Percentiles rank a stretch among this genome's conserved stretches.
phyloP scores from a whole-genome alignment of 2,113 vertebrate genomes.

The Leucosticte australis region DNA sequence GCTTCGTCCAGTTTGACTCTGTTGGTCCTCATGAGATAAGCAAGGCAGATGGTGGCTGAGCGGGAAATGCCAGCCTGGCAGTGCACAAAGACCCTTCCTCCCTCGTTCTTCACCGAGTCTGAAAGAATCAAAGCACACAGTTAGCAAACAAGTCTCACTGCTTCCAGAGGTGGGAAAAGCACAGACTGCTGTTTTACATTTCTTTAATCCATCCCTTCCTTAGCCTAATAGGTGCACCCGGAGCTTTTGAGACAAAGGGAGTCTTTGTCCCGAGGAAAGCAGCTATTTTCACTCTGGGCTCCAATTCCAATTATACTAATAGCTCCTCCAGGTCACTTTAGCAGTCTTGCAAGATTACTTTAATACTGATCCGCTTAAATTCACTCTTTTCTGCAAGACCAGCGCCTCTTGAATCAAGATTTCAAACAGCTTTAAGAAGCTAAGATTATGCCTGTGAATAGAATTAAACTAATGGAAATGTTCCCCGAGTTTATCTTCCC shows the following conservation, averaged over 20 bases:
- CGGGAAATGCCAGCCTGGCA: constrained; percentile 98
- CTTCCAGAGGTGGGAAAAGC: not conserved
- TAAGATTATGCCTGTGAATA: not conserved
- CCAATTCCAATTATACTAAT: constrained; percentile 21
- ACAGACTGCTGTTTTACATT: not conserved
- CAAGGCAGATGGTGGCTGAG: constrained; percentile 96
- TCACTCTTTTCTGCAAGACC: not conserved
- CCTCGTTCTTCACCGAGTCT: constrained; percentile 93
- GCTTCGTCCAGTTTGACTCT: constrained; percentile 96
- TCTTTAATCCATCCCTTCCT: constrained; percentile 23
- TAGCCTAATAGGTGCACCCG: not conserved
- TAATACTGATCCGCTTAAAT: constrained; percentile 34
- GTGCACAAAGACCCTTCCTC: constrained; percentile 95
- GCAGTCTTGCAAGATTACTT: constrained; percentile 31
- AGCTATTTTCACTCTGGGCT: not conserved
- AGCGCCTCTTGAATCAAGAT: not conserved
- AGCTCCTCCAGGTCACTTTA: constrained; percentile 45
- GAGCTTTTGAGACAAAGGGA: constrained; percentile 27
- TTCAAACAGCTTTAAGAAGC: not conserved
- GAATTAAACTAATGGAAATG: not conserved
- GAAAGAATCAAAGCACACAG: constrained; percentile 42
- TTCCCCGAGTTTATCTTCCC: not conserved
- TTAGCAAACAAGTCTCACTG: constrained; percentile 39
- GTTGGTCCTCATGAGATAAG: constrained; percentile 98
- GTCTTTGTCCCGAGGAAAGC: constrained; percentile 26